Percentiles rank a stretch among this genome's conserved stretches.
phyloP scores from a whole-genome alignment of 1,140 invertebrate species.

The Ooceraea biroi region DNA sequence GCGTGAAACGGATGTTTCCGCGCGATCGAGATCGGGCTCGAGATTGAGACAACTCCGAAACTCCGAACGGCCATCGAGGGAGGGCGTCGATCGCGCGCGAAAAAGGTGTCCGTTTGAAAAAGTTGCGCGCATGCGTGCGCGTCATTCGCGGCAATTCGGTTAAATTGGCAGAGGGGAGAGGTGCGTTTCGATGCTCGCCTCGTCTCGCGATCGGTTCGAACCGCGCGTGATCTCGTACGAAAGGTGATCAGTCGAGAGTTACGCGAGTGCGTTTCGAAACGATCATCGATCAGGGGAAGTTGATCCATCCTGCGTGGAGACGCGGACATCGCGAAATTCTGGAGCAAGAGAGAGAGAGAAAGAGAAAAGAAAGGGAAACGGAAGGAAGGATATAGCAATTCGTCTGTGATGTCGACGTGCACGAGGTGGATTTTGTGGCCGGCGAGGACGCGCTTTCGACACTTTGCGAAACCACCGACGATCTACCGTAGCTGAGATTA shows the following conservation, averaged over 20 bases:
- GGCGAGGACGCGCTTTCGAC: slow-evolving; percentile 71
- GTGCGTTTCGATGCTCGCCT: background rate
- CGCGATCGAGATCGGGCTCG: background rate
- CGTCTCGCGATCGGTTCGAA: background rate
- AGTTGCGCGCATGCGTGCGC: background rate
- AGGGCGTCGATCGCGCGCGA: background rate
- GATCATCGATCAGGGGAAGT: too few species aligned
- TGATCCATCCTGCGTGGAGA: too few species aligned
- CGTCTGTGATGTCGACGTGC: slow-evolving; percentile 69
- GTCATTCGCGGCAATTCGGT: background rate
- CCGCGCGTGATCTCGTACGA: too few species aligned
- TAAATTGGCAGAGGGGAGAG: too few species aligned
- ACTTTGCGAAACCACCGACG: slow-evolving; percentile 15
- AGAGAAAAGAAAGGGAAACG: background rate
- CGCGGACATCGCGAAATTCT: background rate
- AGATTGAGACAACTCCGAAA: background rate
- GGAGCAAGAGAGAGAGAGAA: background rate
- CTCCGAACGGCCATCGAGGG: background rate
- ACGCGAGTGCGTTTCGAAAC: too few species aligned
- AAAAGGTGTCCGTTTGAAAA: slow-evolving; percentile 10
- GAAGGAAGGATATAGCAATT: background rate
- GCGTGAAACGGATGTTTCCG: background rate
- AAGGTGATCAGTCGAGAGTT: too few species aligned
- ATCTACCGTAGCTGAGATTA: slow-evolving; percentile 58
- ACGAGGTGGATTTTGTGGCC: slow-evolving; percentile 67